These are phyloP conservation scores for Spisula solida DNA, from an alignment of 2,888 invertebrate genomes.

Conservation along the genomic window DNA sequence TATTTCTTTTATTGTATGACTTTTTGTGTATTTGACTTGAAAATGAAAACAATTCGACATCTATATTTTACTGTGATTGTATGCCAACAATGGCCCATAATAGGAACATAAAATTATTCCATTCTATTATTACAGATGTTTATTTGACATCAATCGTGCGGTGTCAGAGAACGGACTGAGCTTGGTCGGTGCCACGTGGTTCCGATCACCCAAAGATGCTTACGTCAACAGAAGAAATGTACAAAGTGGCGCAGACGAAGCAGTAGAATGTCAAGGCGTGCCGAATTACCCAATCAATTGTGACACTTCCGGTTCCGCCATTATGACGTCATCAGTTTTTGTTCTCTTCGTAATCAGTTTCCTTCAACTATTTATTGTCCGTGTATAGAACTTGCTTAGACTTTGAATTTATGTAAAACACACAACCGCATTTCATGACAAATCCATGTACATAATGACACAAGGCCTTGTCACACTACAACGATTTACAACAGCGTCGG, in stretches of 20 bases:
- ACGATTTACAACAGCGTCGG: too few species aligned
- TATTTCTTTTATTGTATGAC: too few species aligned
- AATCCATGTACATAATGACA: too few species aligned
- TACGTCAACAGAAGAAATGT: slow-evolving; percentile 59
- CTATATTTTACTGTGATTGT: too few species aligned
- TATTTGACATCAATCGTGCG: slow-evolving; percentile 62
- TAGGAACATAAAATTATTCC: too few species aligned
- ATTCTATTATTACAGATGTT: slow-evolving; percentile 57
- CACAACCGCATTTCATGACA: too few species aligned
- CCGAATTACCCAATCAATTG: slow-evolving; percentile 44
- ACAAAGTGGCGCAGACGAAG: not conserved
- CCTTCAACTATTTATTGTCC: not conserved
- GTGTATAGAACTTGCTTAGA: not conserved
- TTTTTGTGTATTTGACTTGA: too few species aligned
- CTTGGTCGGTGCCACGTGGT: slow-evolving; percentile 71
- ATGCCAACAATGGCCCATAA: too few species aligned
- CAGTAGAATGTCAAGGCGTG: not conserved
- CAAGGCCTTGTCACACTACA: too few species aligned
- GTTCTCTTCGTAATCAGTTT: not conserved
- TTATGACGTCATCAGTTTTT: slow-evolving; percentile 4
- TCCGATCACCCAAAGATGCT: slow-evolving; percentile 51
- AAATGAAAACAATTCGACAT: too few species aligned
- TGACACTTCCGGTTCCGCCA: slow-evolving; percentile 4
- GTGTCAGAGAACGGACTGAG: slow-evolving; percentile 54
- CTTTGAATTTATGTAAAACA: not conserved